Base-by-base conservation (phyloP, 2,113 vertebrate genomes). In the Lucifuga dentata region DNA sequence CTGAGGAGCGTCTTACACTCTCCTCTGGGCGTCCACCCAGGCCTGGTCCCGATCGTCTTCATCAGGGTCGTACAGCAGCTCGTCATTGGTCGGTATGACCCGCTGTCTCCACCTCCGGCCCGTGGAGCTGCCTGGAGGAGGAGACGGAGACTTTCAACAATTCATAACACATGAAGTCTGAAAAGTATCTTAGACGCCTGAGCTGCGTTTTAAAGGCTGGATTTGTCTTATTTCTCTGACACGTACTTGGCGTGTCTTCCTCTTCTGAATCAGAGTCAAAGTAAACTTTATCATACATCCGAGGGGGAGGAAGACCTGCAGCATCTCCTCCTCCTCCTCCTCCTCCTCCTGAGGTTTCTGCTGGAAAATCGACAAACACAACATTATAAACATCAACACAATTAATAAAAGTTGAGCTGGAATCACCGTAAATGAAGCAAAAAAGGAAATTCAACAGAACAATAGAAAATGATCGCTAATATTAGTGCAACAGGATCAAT, bases 231-330 rank as follows among this genome's bases (percentile, higher is more conserved):
- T n/a, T n/a, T n/a, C n/a, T n/a, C 24, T 9, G 2, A 5, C 5
- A 67, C 78, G 83, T 65, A 93, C 92, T 61, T 7, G 86, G 68
- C 15, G 36, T 57, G 17, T 76, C 69, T 52, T 94, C 95, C 33
- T 95, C 94, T 74, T 97, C 97, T 17, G 94, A 95, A 53, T 99
- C 97, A 3, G 96, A 95, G 89, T 99, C 96, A 72, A 98, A 99
- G 89, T 99, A 99, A 62, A 99, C 62, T 9, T 93, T 89, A 65
- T 99, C 95, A 13, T 99, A 99, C 81, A 93, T 91, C 56, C 82
- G 71, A 35, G 83, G 26, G 4, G 58, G 53, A 2, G 59, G 62
- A 24, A 17, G 53, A 12, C 49, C 51, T 21, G 73, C 76, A 53
- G 26, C 5, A 8, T 29, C 48, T 39, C 61, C 23, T 59, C 67